phyloP scores from a whole-genome alignment of 2,888 invertebrate species.

The Scrobipalpa atriplicella region DNA sequence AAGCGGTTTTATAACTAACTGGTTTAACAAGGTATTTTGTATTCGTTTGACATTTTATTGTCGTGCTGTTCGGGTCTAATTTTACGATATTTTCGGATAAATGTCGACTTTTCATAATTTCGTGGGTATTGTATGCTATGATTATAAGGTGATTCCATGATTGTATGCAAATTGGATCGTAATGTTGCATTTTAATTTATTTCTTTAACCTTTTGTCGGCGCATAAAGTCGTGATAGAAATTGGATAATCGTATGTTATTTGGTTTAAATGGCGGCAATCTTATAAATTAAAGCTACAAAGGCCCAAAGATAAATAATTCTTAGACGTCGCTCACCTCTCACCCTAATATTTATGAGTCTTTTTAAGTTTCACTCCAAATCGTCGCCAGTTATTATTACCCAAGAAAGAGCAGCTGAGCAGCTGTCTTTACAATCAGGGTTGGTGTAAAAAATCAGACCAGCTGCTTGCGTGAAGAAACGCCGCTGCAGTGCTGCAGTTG shows the following conservation, averaged over 20 bases:
- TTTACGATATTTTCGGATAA: not conserved
- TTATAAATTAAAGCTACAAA: slow-evolving; percentile 30
- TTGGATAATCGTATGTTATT: slow-evolving; percentile 10
- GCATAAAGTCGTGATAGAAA: slow-evolving; percentile 4
- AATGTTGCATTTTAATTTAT: not conserved
- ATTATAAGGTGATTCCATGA: not conserved
- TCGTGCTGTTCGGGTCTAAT: not conserved
- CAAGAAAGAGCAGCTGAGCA: slow-evolving; percentile 59
- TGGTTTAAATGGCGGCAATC: not conserved
- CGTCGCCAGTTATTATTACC: slow-evolving; percentile 44
- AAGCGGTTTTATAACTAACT: slow-evolving; percentile 24
- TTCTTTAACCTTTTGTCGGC: not conserved
- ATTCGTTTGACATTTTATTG: slow-evolving; percentile 19
- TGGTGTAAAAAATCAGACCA: slow-evolving; percentile 55
- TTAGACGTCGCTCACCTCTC: slow-evolving; percentile 42
- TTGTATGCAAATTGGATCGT: not conserved
- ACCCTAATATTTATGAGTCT: slow-evolving; percentile 51
- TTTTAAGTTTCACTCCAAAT: slow-evolving; percentile 48
- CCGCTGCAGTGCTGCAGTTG: slow-evolving; percentile 32
- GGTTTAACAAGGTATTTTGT: slow-evolving; percentile 23
- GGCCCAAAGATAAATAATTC: slow-evolving; percentile 43
- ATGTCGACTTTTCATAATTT: not conserved
- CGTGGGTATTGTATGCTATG: slow-evolving; percentile 2
- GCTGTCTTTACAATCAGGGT: slow-evolving; percentile 50
- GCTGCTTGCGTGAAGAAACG: slow-evolving; percentile 46